Conservation (phyloP, 2,888 invertebrate genomes). For the Trissoscelio sp. region DNA sequence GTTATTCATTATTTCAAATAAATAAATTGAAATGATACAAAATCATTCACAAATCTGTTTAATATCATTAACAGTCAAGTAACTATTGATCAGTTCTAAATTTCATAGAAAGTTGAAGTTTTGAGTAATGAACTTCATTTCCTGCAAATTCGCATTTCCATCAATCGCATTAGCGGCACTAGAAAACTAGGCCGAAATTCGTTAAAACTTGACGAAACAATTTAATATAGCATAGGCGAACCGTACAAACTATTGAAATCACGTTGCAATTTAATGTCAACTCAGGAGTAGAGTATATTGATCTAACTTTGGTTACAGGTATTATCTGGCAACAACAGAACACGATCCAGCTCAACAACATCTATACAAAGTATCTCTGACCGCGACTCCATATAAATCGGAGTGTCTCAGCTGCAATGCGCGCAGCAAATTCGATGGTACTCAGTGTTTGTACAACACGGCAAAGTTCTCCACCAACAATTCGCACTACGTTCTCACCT, state of each 20-base stretch:
- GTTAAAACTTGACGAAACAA: constrained; percentile 22
- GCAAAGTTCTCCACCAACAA: constrained; percentile 88
- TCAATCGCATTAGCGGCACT: not conserved
- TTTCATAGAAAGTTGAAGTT: no score
- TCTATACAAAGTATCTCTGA: constrained; percentile 89
- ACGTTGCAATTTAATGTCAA: constrained; percentile 39
- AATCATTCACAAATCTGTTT: no score
- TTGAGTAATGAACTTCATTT: no score
- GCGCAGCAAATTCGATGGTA: constrained; percentile 84
- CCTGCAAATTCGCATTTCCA: no score
- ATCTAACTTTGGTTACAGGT: constrained; percentile 85
- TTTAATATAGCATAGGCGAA: constrained; percentile 25
- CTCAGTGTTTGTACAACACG: constrained; percentile 87
- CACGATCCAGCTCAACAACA: constrained; percentile 91
- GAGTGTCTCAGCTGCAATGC: constrained; percentile 91
- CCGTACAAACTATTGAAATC: constrained; percentile 51
- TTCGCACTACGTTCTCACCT: constrained; percentile 89
- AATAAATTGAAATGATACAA: no score
- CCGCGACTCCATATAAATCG: constrained; percentile 82
- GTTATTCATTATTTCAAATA: no score
- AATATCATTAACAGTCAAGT: no score
- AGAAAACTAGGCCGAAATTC: constrained; percentile 10
- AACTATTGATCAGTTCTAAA: no score
- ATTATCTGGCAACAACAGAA: constrained; percentile 92
- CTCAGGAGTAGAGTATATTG: constrained; percentile 38